Evolutionary conservation across 2,797 vertebrate species (phyloP).

Genomic region (Tympanoctomys barrerae): DNA sequence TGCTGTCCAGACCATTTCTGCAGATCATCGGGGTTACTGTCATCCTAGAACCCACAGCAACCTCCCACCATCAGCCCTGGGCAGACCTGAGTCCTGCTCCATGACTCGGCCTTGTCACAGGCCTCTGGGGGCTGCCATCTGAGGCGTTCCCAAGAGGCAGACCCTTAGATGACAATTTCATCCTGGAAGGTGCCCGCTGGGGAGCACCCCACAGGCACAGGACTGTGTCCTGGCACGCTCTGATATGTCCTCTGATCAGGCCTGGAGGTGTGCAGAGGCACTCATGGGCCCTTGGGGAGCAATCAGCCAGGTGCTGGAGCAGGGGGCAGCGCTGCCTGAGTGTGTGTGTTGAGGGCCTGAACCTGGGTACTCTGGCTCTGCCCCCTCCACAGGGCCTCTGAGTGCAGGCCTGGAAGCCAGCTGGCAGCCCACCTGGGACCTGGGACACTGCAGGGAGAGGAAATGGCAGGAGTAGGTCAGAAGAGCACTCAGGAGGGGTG

Average conservation of each 20-base stretch:
- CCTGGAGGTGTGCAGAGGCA: not conserved
- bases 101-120: not conserved
- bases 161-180: not conserved
- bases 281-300: not conserved
- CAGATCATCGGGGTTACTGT: not conserved
- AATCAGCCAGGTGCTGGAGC: not conserved
- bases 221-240: not conserved
- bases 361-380: not conserved
- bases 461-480: fast-evolving
- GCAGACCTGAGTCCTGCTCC: not conserved
- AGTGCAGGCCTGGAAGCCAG: not conserved
- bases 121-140: not conserved
- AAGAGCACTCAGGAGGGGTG: not conserved
- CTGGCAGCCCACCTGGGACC: not conserved
- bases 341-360: fast-evolving
- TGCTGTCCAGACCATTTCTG: not conserved
- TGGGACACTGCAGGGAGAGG: no score
- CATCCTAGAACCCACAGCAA: not conserved
- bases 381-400: not conserved
- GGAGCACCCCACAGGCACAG: not conserved
- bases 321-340: not conserved
- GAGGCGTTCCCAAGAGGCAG: not conserved
- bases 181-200: not conserved
- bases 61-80: not conserved
- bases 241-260: not conserved